A percentile compares a stretch with the other conserved stretches of the same genome.
Evolutionary conservation across 2,888 invertebrate genomes (phyloP).

Genomic region (Stegana nigrithorax): DNA sequence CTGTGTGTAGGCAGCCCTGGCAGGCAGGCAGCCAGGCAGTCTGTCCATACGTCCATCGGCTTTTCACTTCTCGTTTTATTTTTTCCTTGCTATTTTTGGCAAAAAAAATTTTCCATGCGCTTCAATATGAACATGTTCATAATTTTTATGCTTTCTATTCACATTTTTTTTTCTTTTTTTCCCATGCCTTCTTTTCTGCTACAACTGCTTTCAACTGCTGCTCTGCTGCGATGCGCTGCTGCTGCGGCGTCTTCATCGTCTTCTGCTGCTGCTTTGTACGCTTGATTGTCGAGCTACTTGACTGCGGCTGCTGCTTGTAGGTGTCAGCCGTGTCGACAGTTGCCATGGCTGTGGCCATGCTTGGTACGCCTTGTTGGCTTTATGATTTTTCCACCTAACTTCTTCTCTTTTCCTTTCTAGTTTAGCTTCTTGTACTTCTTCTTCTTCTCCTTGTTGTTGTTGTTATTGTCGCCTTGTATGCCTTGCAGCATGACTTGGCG

Average conservation of each 20-base stretch:
- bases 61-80: background rate
- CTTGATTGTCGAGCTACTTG: background rate
- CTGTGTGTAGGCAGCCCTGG: too few species aligned
- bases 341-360: too few species aligned
- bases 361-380: background rate
- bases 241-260: too few species aligned
- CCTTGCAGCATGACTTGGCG: too few species aligned
- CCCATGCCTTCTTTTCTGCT: background rate
- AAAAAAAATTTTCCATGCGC: background rate
- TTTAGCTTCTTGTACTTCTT: background rate
- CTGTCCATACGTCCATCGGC: background rate
- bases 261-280: too few species aligned
- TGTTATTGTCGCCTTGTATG: too few species aligned
- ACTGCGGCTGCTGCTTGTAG: background rate
- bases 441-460: background rate
- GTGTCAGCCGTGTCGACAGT: too few species aligned
- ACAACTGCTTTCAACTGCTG: too few species aligned
- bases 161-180: background rate
- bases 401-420: background rate
- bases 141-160: background rate
- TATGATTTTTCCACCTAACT: background rate
- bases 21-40: too few species aligned
- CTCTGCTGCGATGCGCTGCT: too few species aligned
- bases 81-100: slow-evolving; percentile 18
- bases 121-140: background rate